Base-by-base conservation (phyloP, 1,140 invertebrate genomes). In the Saxidomus purpurata region DNA sequence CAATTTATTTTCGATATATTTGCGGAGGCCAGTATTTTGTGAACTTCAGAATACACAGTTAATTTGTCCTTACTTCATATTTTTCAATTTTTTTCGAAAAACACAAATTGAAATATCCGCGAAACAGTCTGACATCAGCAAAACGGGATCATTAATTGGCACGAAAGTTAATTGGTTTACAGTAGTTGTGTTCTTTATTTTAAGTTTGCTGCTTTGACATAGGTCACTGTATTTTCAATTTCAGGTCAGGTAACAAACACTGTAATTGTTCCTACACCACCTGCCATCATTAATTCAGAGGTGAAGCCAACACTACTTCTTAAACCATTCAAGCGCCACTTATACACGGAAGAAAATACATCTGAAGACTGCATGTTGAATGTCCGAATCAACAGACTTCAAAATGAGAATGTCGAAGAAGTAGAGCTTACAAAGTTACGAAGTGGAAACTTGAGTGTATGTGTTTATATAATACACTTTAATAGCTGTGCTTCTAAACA, bases 211-310 rank as follows among this genome's bases (percentile, higher is more conserved):
- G n/a, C n/a, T n/a, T n/a, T n/a, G n/a, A n/a, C n/a, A n/a, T n/a
- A n/a, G n/a, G n/a, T n/a, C n/a, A n/a, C 69, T 80, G 11, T n/a
- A 31, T 67, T 71, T 89, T 36, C 40, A 94, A 97, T 71, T 90
- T 25, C 40, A 94, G 98, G 97, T 28, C 93, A 97, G 8, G 96
- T 98, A 0, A 97, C 97, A 8, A 98, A 98, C 95, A 96, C 97
- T 0, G 96, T 97, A 67, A 97, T 98, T 85, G 94, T 96, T 0
- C 94, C 96, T 19, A 94, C 96, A 2, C 96, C 95, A 22, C 95
- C 96, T 31, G 96, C 96, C 55, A 96, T 96, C 1, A 55, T 79
- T 25, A 89, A 90, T 15, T 47, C 96, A 94, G 59, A 92, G 94
- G 28, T 92, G 93, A 11, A 94, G 94, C 77, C 95, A 96, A 28